Evolutionary conservation across 2,888 invertebrate species (phyloP).

Genomic region (Leptinotarsa peninsularis): DNA sequence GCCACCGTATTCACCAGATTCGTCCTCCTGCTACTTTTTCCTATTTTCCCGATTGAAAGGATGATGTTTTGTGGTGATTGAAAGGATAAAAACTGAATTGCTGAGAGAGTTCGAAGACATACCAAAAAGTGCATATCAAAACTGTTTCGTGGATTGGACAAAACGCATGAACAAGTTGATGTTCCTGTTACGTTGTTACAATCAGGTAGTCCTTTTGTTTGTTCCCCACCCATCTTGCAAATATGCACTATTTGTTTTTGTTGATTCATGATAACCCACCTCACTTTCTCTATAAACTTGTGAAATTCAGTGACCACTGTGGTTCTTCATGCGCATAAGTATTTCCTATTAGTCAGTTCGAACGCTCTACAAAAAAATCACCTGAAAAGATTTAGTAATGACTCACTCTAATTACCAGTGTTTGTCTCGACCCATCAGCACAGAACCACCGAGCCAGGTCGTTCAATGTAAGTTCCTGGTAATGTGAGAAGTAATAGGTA

Average conservation of each 20-base stretch:
- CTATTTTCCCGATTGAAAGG: no score
- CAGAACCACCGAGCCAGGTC: neutral
- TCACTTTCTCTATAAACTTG: neutral
- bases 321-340: neutral
- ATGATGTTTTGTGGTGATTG: no score
- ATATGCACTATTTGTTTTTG: neutral
- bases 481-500: constrained; percentile 33
- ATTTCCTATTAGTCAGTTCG: constrained; percentile 2
- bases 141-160: no score
- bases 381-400: neutral
- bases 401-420: constrained; percentile 12
- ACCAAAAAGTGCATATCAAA: no score
- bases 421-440: neutral
- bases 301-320: neutral
- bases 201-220: no score
- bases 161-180: no score
- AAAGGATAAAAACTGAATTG: no score
- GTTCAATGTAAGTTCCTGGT: constrained; percentile 26
- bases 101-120: no score
- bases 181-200: no score
- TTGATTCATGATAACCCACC: neutral
- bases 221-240: no score
- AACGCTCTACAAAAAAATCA: neutral
- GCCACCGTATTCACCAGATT: no score
- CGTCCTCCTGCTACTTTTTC: no score